These are phyloP conservation scores for Gisinianus flammeolus DNA, from an alignment of 2,888 invertebrate species.

Conservation along the genomic window DNA sequence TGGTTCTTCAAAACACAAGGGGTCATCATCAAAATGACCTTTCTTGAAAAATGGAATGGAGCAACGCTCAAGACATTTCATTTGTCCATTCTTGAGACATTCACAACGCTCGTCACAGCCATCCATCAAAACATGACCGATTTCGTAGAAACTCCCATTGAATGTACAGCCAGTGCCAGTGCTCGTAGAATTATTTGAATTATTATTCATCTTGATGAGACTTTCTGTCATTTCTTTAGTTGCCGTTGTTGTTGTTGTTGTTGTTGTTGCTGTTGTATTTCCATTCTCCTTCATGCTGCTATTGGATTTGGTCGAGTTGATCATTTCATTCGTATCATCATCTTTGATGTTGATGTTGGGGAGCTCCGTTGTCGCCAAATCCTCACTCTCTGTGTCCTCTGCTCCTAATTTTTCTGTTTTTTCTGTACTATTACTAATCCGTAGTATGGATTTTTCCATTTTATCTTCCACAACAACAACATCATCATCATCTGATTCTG, in stretches of 20 bases:
- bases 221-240: not conserved
- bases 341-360: too few species aligned
- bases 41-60: constrained; percentile 72
- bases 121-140: constrained; percentile 73
- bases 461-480: not conserved
- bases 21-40: constrained; percentile 71
- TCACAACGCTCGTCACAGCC: constrained; percentile 80
- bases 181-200: not conserved
- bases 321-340: too few species aligned
- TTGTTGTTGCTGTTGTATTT: constrained; percentile 20
- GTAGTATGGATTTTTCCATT: too few species aligned
- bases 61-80: constrained; percentile 75
- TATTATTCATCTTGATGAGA: not conserved
- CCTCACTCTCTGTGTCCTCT: not conserved
- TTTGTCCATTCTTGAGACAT: constrained; percentile 71
- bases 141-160: constrained; percentile 56
- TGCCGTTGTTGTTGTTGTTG: constrained; percentile 26
- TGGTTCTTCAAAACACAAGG: constrained; percentile 74
- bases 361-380: not conserved
- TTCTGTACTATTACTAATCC: too few species aligned
- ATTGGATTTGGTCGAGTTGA: not conserved
- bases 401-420: too few species aligned
- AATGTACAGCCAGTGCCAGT: not conserved
- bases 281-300: not conserved
- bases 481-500: not conserved